A percentile compares a stretch with the other conserved stretches of the same genome.
These are phyloP conservation scores for Agrochola lychnidis DNA, from an alignment of 2,888 invertebrate species.

Conservation along the genomic window DNA sequence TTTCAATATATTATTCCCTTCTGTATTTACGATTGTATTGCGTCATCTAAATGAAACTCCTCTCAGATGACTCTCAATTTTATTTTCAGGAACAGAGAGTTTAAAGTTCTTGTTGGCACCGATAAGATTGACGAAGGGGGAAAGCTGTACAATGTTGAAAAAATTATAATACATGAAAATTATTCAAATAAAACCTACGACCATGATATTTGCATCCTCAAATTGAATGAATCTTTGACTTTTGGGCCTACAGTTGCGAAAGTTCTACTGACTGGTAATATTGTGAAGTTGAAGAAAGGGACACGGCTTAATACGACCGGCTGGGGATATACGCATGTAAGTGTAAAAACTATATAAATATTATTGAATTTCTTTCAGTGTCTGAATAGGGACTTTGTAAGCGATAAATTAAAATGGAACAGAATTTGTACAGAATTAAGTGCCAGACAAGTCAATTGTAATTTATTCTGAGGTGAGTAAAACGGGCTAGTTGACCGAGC, in stretches of 20 bases:
- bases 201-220: conserved; percentile 63
- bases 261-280: conserved; percentile 46
- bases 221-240: conserved; percentile 60
- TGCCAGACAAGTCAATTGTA: neutral
- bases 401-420: neutral
- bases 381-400: too few species aligned
- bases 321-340: conserved; percentile 68
- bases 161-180: conserved; percentile 65
- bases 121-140: conserved; percentile 62
- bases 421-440: neutral
- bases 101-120: conserved; percentile 70
- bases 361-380: neutral
- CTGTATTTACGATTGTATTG: conserved; percentile 50
- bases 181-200: conserved; percentile 63
- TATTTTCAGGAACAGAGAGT: conserved; percentile 63
- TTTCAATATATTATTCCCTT: conserved; percentile 44
- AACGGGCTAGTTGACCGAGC: neutral
- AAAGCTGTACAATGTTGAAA: conserved; percentile 67
- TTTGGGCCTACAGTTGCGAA: conserved; percentile 64
- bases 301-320: conserved; percentile 63
- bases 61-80: conserved; percentile 35
- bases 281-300: conserved; percentile 46
- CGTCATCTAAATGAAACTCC: conserved; percentile 6
- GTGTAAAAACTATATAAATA: conserved; percentile 2
- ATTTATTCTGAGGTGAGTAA: neutral